Conservation (phyloP, 92 coral and sea anemone genomes). For the Porites cylindrica region DNA sequence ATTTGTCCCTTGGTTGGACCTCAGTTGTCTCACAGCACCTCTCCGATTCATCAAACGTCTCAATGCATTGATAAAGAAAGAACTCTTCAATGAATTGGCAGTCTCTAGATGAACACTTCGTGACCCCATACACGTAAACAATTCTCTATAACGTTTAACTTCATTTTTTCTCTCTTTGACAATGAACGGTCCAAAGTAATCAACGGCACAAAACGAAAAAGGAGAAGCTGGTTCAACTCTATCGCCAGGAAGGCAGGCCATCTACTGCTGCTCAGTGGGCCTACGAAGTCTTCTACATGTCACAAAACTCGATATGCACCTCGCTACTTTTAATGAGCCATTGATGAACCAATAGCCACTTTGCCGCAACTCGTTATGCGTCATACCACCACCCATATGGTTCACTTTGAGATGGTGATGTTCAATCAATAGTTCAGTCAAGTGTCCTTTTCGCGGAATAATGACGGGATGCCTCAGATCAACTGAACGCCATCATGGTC, state of each 20-base stretch:
- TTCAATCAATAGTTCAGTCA: too few species aligned
- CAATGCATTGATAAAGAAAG: too few species aligned
- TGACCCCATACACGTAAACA: conserved; percentile 8
- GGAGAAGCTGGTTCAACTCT: conserved; percentile 41
- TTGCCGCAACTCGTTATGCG: conserved; percentile 2
- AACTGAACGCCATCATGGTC: conserved; percentile 1
- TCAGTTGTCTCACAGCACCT: conserved; percentile 1
- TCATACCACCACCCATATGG: conserved; percentile 15
- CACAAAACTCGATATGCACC: background rate
- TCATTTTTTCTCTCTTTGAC: background rate
- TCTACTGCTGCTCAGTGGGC: conserved; percentile 24
- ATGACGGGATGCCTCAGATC: too few species aligned
- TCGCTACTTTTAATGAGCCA: too few species aligned
- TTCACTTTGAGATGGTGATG: background rate
- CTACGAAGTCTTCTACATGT: conserved; percentile 8
- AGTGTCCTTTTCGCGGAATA: too few species aligned
- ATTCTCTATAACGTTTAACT: conserved; percentile 16
- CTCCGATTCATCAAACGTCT: background rate
- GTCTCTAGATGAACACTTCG: background rate
- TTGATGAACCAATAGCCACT: background rate
- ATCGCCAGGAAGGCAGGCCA: conserved; percentile 38
- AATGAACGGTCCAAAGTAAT: too few species aligned
- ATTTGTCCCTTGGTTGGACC: background rate
- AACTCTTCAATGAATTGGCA: too few species aligned
- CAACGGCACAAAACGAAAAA: background rate